phyloP scores from a whole-genome alignment of 2,113 vertebrate genomes.

The Cyanocitta stelleri region DNA sequence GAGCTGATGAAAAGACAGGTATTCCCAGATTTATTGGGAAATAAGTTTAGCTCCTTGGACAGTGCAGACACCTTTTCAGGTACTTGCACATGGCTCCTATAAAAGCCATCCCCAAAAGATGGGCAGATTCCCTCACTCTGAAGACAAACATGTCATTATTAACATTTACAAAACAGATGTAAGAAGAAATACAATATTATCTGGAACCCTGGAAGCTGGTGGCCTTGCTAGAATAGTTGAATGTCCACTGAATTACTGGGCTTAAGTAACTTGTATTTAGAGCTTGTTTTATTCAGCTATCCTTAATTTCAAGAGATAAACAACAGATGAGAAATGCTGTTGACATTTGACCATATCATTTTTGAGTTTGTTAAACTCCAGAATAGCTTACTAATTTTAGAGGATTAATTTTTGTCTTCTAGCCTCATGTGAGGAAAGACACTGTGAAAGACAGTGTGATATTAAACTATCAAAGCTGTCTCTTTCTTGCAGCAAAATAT shows the following conservation, averaged over 20 bases:
- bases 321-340: neutral
- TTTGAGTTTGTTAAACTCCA: neutral
- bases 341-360: neutral
- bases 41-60: neutral
- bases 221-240: neutral
- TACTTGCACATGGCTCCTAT: rapidly evolving
- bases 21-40: neutral
- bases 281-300: neutral
- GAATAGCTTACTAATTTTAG: neutral
- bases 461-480: neutral
- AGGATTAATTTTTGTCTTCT: neutral
- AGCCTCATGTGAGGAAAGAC: neutral
- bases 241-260: neutral
- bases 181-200: neutral
- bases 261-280: neutral
- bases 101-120: neutral
- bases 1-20: neutral
- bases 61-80: neutral
- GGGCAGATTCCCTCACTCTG: neutral
- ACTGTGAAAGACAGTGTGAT: neutral
- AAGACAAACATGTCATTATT: neutral
- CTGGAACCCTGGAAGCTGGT: neutral
- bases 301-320: neutral
- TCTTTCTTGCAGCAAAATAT: neutral
- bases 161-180: neutral